Evolutionary conservation across 2,888 invertebrate species (phyloP).

Genomic region (Cosmia pyralina): DNA sequence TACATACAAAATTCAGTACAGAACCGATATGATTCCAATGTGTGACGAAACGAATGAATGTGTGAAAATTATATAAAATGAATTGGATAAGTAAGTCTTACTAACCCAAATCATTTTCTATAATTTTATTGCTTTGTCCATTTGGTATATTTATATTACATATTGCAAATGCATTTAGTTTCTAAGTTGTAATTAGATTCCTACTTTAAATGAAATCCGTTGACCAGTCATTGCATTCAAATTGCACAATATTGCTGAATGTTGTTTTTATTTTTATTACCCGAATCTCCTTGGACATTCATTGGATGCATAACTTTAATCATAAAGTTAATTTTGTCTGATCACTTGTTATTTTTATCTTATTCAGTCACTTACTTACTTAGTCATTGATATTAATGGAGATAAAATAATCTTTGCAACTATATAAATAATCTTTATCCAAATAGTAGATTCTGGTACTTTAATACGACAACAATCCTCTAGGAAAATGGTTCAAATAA

Average conservation of each 20-base stretch:
- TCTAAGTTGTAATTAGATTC: background rate
- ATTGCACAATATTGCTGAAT: constrained; percentile 24
- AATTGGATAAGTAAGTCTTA: no score
- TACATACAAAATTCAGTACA: no score
- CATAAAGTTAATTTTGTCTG: constrained; percentile 8
- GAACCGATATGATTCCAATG: no score
- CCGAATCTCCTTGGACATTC: constrained; percentile 33
- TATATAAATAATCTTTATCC: background rate
- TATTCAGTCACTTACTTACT: constrained; percentile 14
- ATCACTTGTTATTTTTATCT: constrained; percentile 21
- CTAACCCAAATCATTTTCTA: background rate
- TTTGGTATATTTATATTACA: background rate
- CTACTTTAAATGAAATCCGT: constrained; percentile 10
- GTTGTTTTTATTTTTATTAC: constrained; percentile 45
- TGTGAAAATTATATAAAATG: no score
- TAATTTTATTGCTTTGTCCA: background rate
- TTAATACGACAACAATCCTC: no score
- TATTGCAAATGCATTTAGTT: constrained; percentile 1
- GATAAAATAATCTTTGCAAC: background rate
- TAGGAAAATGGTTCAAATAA: no score
- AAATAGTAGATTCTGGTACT: no score
- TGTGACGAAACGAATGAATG: no score
- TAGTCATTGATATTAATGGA: constrained; percentile 26
- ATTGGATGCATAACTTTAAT: constrained; percentile 2
- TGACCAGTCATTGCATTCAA: background rate